A percentile compares a stretch with the other conserved stretches of the same genome.
These are phyloP conservation scores for Drosophila yooni DNA, from an alignment of 2,888 invertebrate species.

Conservation along the genomic window DNA sequence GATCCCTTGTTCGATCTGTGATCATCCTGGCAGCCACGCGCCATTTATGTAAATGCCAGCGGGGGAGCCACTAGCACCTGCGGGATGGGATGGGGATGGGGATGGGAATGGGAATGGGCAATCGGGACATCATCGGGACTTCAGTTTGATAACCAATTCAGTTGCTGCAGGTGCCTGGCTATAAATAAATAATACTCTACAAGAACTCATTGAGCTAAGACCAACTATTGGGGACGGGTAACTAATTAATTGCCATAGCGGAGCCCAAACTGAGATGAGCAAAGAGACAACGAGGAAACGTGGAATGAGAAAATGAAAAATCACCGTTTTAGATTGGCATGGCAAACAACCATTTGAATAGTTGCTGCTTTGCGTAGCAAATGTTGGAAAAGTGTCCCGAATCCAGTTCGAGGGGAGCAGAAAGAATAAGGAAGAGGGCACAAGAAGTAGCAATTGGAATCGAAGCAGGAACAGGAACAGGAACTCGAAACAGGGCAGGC, in stretches of 20 bases:
- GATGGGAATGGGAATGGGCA: background rate
- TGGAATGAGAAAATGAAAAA: constrained; percentile 61
- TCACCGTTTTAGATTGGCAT: constrained; percentile 69
- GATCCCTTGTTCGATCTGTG: constrained; percentile 17
- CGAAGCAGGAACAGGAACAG: constrained; percentile 11
- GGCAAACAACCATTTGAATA: constrained; percentile 70
- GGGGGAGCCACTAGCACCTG: constrained; percentile 36
- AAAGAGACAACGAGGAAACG: background rate
- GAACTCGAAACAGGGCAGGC: constrained; percentile 30
- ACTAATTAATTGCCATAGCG: constrained; percentile 34
- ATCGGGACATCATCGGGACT: constrained; percentile 2
- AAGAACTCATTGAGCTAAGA: background rate
- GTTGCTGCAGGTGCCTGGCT: constrained; percentile 28
- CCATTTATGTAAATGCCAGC: constrained; percentile 64
- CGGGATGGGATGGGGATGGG: constrained; percentile 6
- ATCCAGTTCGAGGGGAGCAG: constrained; percentile 39
- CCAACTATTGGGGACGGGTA: background rate
- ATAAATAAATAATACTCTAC: background rate
- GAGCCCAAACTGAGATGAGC: background rate
- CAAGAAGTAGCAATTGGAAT: constrained; percentile 10
- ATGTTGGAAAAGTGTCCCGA: constrained; percentile 52
- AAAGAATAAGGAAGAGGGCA: constrained; percentile 9
- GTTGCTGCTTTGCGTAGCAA: constrained; percentile 26
- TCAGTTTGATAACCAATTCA: constrained; percentile 10
- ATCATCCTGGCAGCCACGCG: constrained; percentile 43